Evolutionary conservation across 2,888 invertebrate genomes (phyloP).

Genomic region (Cerastis leucographa): DNA sequence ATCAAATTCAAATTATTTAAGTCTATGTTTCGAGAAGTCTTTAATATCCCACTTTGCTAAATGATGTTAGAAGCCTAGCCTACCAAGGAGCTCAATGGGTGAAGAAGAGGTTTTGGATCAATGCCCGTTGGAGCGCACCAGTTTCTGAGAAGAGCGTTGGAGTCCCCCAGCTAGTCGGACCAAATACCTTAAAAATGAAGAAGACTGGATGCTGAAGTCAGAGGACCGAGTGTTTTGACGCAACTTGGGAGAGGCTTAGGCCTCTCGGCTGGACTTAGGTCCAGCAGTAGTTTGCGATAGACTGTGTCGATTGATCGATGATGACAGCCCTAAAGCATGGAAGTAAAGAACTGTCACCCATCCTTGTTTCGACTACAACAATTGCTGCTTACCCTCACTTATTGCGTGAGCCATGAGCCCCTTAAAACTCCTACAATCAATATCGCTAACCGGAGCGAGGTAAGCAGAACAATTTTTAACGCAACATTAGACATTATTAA

Average conservation of each 20-base stretch:
- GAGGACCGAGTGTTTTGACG: not conserved
- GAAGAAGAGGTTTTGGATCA: not conserved
- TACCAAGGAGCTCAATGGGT: too few species aligned
- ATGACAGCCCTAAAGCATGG: not conserved
- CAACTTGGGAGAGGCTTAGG: not conserved
- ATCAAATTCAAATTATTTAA: too few species aligned
- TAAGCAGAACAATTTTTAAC: slow-evolving; percentile 41
- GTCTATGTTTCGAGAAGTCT: too few species aligned
- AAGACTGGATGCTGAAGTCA: not conserved
- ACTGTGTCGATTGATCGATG: not conserved
- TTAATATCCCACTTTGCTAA: too few species aligned
- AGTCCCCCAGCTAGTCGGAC: too few species aligned
- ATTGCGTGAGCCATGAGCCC: not conserved
- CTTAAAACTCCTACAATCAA: not conserved
- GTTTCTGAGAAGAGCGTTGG: not conserved
- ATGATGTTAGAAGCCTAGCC: too few species aligned
- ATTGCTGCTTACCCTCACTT: too few species aligned
- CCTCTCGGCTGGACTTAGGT: too few species aligned
- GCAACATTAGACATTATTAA: slow-evolving; percentile 54
- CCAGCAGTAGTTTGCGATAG: not conserved
- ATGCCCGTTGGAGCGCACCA: not conserved
- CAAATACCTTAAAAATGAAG: not conserved
- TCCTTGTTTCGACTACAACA: not conserved
- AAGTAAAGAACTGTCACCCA: not conserved
- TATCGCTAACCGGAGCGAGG: slow-evolving; percentile 2